Evolutionary conservation across 2,113 vertebrate genomes (phyloP), one percentile per base, ranked within the genome.

Genomic region (Noturus placidus): DNA sequence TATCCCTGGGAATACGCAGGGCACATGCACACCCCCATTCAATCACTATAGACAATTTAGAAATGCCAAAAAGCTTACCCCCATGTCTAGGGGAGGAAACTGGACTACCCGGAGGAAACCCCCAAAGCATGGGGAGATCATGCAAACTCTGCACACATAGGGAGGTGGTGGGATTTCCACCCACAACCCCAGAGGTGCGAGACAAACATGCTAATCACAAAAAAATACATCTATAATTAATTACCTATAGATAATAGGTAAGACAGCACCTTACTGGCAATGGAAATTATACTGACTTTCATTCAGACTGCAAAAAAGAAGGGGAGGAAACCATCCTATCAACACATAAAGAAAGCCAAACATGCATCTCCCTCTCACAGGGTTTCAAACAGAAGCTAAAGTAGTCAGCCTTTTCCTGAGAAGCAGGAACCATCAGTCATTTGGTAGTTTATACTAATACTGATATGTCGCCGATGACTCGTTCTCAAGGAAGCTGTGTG

Each of bases 381-480:
- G 27, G 56, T 77, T 52, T 88, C 67, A 25, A 65, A 82, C n/a
- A 90, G 72, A 57, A 30, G 50, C 69, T 15, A 42, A 74, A 74
- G 80, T 59, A 54, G 2, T 17, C 54, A 70, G 10, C 9, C 82
- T 70, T 88, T 93, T 91, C 89, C 89, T 87, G 80, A 88, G 30
- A 91, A 84, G 76, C 87, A 83, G 70, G 61, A 89, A 69, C 86
- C 78, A 87, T 91, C 88, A 91, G 72, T 89, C 85, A 87, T 82
- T 84, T 63, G 79, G 22, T 9, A 69, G 82, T 86, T 84, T 84
- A 82, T 35, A 87, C 85, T 61, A 91, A 89, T 88, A 78, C 57
- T 86, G 89, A 92, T 91, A 89, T 85, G 87, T 83, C 25, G 35
- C 82, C 70, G 90, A 85, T 89, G 88, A 91, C 54, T 89, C 90